Conservation (phyloP, 2,797 vertebrate genomes). For the Galaxias olidus region DNA sequence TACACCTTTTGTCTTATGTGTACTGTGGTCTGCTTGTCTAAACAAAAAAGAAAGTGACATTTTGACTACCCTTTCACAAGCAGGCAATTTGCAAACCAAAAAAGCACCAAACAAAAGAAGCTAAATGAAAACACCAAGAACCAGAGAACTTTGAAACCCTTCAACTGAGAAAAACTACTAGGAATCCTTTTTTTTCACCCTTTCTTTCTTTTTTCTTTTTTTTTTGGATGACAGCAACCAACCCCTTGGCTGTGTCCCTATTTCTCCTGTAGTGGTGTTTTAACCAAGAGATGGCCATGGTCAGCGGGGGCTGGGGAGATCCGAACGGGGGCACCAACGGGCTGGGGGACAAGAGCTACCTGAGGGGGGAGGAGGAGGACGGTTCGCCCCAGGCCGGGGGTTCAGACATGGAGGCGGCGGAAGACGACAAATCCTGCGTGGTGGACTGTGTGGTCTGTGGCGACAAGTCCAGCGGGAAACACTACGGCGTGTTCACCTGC, state of each 20-base stretch:
- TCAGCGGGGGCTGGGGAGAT: slow-evolving; percentile 92
- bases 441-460: slow-evolving; percentile 94
- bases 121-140: slow-evolving; percentile 18
- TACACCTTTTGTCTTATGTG: slow-evolving; percentile 10
- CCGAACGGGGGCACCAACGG: slow-evolving; percentile 88
- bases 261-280: slow-evolving; percentile 57
- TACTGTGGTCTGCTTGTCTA: slow-evolving; percentile 29
- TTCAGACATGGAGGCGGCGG: slow-evolving; percentile 88
- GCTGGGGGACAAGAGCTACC: slow-evolving; percentile 83
- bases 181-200: not conserved
- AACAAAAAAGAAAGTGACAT: not conserved
- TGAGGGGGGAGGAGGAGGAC: slow-evolving; percentile 84
- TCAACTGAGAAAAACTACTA: not conserved
- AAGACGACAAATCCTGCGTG: slow-evolving; percentile 86
- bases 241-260: slow-evolving; percentile 50
- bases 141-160: not conserved
- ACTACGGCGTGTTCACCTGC: slow-evolving; percentile 94
- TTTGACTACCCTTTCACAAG: too few species aligned
- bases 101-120: slow-evolving; percentile 4
- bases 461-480: slow-evolving; percentile 92
- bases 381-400: slow-evolving; percentile 85
- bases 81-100: not conserved
- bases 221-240: slow-evolving; percentile 37
- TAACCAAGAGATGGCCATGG: slow-evolving; percentile 90
- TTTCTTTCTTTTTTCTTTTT: not conserved